A percentile compares a stretch with the other conserved stretches of the same genome.
These are phyloP conservation scores for Halichoeres trimaculatus DNA, from an alignment of 2,113 vertebrate genomes.

Conservation along the genomic window DNA sequence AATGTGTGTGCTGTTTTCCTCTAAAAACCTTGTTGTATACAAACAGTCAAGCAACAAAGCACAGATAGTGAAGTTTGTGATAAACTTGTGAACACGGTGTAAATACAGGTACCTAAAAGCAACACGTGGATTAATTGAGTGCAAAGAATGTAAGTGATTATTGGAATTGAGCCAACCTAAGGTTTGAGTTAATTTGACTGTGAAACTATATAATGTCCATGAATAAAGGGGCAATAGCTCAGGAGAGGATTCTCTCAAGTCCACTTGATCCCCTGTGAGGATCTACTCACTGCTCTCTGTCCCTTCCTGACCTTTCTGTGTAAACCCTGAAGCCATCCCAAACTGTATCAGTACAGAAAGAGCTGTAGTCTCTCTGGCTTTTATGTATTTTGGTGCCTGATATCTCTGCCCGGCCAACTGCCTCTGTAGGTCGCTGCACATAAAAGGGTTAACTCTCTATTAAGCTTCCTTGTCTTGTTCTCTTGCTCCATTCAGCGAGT, in stretches of 20 bases:
- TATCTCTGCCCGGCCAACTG: background rate
- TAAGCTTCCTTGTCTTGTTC: constrained; percentile 14
- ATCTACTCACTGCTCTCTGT: background rate
- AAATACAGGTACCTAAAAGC: no score
- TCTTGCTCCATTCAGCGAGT: constrained; percentile 36
- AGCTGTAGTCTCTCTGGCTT: background rate
- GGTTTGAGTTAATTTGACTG: no score
- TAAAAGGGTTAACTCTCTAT: constrained; percentile 38
- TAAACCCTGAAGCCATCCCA: background rate
- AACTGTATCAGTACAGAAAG: background rate
- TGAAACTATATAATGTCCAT: no score
- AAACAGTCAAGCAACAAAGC: no score
- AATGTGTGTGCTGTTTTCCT: no score
- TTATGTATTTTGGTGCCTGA: constrained; percentile 16
- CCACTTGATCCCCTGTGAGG: background rate
- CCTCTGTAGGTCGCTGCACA: constrained; percentile 13
- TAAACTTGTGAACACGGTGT: no score
- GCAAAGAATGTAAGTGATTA: no score
- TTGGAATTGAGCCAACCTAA: no score
- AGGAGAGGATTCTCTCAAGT: background rate
- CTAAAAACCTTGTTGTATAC: no score
- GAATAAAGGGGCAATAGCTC: background rate
- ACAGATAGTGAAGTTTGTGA: no score
- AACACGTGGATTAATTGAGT: no score
- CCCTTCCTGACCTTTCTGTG: background rate